Base-by-base conservation (phyloP, 2,888 invertebrate species). In the Magallana nippona region DNA sequence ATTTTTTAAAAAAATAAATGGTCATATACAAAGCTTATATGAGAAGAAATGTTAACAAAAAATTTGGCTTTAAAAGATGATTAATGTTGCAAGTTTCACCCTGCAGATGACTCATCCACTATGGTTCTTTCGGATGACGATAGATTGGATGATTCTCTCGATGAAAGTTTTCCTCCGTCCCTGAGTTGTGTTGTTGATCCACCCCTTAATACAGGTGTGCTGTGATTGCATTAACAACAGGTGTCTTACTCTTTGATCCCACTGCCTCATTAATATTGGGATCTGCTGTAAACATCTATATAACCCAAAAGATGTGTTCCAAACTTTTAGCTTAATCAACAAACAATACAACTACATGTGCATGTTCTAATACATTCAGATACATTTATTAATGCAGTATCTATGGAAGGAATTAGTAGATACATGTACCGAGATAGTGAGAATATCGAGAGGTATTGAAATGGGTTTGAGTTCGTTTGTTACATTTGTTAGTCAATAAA, bases 181-280 rank as follows among this genome's bases (percentile, higher is more conserved):
- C 71, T 13, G 71, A 71, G 71, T 71, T 71, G 27, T 71, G 71
- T 71, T 71, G 71, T 71, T 71, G 71, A 71, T 71, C 71, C 71
- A 71, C 71, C 82, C 82, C 55, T 56, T 82, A 82, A 82, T 71
- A 32, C 63, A 82, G 82, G 82, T 82, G 82, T 82, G 82, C 82
- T 55, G 63, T 82, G 71, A 71, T 71, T 82, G 22, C 71, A 71
- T 71, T 71, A 71, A 71, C 71, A 71, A 22, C 22, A 71, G 71
- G 27, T 71, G 71, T 71, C 27, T 71, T 71, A 71, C 71, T 32
- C 71, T 27, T 15, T 71, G 71, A 71, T 32, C 71, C 27, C 15
- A 32, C 10, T 63, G 27, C 63, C 19, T 13, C 27, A 71, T 44
- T 44, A 44, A 71, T 27, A 71, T 71, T 71, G 71, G 27, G 22